Evolutionary conservation across 2,888 invertebrate genomes (phyloP).

Genomic region (Rhaphigaster nebulosa): DNA sequence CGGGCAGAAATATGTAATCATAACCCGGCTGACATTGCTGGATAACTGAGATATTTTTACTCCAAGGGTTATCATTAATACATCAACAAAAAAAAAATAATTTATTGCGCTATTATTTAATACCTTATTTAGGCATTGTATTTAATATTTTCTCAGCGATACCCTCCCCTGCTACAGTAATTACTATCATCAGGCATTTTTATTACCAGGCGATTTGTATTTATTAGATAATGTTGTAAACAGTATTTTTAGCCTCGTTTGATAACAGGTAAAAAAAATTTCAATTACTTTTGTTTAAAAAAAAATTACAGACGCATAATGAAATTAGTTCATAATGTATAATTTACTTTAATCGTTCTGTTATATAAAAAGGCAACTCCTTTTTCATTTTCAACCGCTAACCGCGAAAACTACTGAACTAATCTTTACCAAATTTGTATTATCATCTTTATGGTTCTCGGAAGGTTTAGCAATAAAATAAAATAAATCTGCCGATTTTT

Average conservation of each 20-base stretch:
- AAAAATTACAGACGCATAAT: no score
- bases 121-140: background rate
- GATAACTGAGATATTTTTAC: constrained; percentile 15
- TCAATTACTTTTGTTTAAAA: background rate
- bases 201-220: background rate
- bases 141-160: background rate
- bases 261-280: background rate
- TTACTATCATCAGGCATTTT: background rate
- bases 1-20: background rate
- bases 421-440: no score
- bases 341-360: no score
- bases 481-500: no score
- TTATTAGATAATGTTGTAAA: background rate
- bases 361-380: no score
- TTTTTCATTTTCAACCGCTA: no score
- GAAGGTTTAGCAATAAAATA: no score
- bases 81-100: background rate
- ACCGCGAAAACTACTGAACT: no score
- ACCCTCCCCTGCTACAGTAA: background rate
- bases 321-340: no score
- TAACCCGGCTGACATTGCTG: background rate
- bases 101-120: background rate
- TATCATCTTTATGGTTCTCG: no score
- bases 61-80: background rate
- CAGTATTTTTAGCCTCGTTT: background rate